Evolutionary conservation across 2,888 invertebrate species (phyloP).

Genomic region (Apotomis betuletana): DNA sequence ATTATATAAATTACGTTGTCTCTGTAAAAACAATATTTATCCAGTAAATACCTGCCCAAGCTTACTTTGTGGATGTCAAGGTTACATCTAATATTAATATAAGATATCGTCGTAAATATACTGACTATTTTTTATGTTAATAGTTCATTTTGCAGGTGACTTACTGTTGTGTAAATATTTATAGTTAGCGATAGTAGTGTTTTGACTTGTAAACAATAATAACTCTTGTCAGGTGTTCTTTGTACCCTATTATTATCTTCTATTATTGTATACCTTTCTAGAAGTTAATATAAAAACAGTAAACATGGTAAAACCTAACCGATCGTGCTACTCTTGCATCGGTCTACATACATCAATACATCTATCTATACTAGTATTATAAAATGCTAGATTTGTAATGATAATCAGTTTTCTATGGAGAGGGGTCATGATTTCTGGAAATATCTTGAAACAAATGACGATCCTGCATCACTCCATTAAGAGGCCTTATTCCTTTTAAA

Average conservation of each 20-base stretch:
- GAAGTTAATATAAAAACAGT: background rate
- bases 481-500: too few relatives aligned
- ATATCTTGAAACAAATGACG: too few relatives aligned
- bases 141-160: background rate
- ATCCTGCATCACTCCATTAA: too few relatives aligned
- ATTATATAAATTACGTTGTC: too few relatives aligned
- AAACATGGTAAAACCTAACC: too few relatives aligned
- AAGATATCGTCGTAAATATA: background rate
- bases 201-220: constrained; percentile 14
- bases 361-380: too few relatives aligned
- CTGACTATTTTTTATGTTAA: background rate
- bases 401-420: too few relatives aligned
- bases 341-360: too few relatives aligned
- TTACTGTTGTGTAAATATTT: background rate
- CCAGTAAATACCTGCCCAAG: background rate
- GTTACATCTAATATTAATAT: background rate
- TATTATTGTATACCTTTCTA: background rate
- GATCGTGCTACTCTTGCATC: too few relatives aligned
- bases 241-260: constrained; percentile 2
- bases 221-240: constrained; percentile 4
- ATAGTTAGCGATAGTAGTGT: constrained; percentile 8
- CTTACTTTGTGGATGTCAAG: background rate
- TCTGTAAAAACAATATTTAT: background rate
- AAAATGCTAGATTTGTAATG: too few relatives aligned
- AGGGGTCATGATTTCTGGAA: too few relatives aligned